phyloP scores from a whole-genome alignment of 2,888 invertebrate genomes.

The Spisula subtruncata region DNA sequence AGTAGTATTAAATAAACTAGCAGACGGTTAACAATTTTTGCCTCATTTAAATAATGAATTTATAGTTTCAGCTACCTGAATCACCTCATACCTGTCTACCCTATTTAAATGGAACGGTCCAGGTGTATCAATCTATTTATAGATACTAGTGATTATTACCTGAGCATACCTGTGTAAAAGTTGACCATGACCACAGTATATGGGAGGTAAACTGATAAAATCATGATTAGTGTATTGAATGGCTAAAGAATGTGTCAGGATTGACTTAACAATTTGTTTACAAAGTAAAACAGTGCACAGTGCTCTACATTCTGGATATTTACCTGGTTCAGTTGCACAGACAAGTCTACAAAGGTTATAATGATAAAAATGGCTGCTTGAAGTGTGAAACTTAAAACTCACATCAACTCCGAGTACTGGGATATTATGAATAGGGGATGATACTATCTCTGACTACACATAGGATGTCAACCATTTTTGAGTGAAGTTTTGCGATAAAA shows the following conservation, averaged over 20 bases:
- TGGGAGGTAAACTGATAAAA: not conserved
- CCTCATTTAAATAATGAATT: not conserved
- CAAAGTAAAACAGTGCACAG: not conserved
- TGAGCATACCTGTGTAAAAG: constrained; percentile 22
- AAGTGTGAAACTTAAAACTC: not conserved
- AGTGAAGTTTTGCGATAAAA: not conserved
- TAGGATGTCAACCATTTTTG: not conserved
- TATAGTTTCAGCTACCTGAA: not conserved
- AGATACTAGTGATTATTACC: constrained; percentile 10
- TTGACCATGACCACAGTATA: constrained; percentile 13
- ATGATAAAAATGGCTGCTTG: not conserved
- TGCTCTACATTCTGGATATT: not conserved
- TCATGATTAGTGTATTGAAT: constrained; percentile 8
- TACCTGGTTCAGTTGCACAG: not conserved
- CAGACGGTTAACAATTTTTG: not conserved
- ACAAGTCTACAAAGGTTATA: not conserved
- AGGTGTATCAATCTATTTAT: constrained; percentile 29
- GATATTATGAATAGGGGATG: not conserved
- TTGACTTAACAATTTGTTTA: not conserved
- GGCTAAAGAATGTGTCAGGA: not conserved
- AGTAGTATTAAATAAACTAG: not conserved
- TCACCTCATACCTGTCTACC: constrained; percentile 16
- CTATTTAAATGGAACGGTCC: not conserved
- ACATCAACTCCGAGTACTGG: not conserved
- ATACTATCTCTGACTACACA: too few relatives aligned